Evolutionary conservation across 2,888 invertebrate species (phyloP), one percentile per base, ranked within the genome.

Genomic region (Hypselothyrea guttata): DNA sequence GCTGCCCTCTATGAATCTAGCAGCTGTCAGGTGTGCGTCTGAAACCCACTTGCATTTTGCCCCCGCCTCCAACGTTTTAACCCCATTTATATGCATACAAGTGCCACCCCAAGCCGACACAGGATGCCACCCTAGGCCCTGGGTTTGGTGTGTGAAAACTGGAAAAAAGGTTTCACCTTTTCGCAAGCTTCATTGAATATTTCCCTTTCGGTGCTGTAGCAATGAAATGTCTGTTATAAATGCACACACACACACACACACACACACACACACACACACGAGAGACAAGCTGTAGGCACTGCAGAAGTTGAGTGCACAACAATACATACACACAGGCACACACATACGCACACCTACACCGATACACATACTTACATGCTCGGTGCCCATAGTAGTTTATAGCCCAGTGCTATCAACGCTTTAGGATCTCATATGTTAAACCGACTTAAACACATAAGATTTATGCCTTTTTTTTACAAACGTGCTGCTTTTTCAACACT

Each of bases 171-270:
- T 69, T 71, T 69, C 64, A 63, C 60, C 71, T 71, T 44, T 69
- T 69, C 49, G 71, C 71, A 71, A 63, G 71, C 71, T 71, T 71
- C 71, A 71, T 71, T 71, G 71, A 71, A 71, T 71, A 71, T 69
- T 71, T 71, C 71, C 67, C 67, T 71, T 71, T 67, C 62, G 71
- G 67, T 71, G 65, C 71, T 71, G 67, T 67, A 57, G 71, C 62
- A 71, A 71, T 67, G 71, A 71, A 71, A 70, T 65, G 65, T 61
- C 70, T 67, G 62, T 67, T 69, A 70, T 70, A 64, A 71, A 56
- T 56, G 71, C 71, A 63, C 35, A 37, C 35, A 16, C 15, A 37
- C 15, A 37, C 37, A 37, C 15, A 13, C 37, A 37, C 16, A 7
- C 8, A 15, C 15, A 37, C 15, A 16, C 37, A 13, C 16, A 15